These are phyloP conservation scores for Rhynchomys soricoides DNA, from an alignment of 2,113 vertebrate genomes.

Conservation along the genomic window DNA sequence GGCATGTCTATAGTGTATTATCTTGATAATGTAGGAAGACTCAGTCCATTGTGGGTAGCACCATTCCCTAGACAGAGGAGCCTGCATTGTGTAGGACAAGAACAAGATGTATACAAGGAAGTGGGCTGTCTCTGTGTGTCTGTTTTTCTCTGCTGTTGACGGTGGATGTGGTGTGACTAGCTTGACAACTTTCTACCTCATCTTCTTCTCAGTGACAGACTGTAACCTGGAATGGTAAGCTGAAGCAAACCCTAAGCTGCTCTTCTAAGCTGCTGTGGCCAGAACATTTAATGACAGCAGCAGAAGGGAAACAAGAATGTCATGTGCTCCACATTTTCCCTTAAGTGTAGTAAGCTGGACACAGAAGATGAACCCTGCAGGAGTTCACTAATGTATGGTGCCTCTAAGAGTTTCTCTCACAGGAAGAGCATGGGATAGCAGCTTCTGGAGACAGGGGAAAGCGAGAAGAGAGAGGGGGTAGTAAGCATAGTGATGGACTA, in stretches of 20 bases:
- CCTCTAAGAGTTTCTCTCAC: not conserved
- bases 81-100: too few relatives aligned
- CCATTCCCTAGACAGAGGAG: not conserved
- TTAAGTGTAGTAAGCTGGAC: not conserved
- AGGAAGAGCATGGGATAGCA: not conserved
- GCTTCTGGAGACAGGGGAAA: not conserved
- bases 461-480: not conserved
- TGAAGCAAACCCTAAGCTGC: not conserved
- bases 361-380: not conserved
- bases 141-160: not conserved
- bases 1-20: not conserved
- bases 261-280: not conserved
- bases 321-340: not conserved
- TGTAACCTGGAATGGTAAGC: not conserved
- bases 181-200: not conserved
- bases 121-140: not conserved
- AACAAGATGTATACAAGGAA: not conserved
- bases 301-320: not conserved
- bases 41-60: not conserved
- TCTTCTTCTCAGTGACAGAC: not conserved
- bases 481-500: not conserved
- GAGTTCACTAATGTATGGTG: not conserved
- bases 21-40: not conserved
- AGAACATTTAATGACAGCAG: not conserved
- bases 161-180: not conserved